phyloP scores from a whole-genome alignment of 2,888 invertebrate genomes.

The Cyrtodaria siliqua region DNA sequence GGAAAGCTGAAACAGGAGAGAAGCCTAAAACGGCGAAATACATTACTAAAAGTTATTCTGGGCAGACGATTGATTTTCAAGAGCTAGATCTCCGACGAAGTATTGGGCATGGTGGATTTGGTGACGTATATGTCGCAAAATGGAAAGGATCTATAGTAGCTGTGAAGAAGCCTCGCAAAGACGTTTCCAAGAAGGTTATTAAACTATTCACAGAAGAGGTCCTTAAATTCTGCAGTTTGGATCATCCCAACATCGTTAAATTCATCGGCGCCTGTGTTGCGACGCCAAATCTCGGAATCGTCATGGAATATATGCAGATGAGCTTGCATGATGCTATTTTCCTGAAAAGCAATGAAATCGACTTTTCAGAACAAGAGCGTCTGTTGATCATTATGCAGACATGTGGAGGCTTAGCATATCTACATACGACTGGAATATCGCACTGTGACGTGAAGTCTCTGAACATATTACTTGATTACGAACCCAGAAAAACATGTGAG shows the following conservation, averaged over 20 bases:
- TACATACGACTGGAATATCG: conserved; percentile 58
- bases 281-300: conserved; percentile 54
- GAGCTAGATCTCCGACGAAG: conserved; percentile 38
- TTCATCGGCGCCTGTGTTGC: conserved; percentile 55
- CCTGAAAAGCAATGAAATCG: conserved; percentile 38
- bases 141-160: conserved; percentile 58
- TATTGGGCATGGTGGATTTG: conserved; percentile 61
- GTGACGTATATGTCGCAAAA: conserved; percentile 51
- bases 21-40: too few relatives aligned
- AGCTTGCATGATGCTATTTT: conserved; percentile 58
- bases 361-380: conserved; percentile 44
- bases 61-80: conserved; percentile 21
- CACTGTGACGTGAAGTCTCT: conserved; percentile 66
- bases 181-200: conserved; percentile 34
- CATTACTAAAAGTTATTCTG: too few relatives aligned
- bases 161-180: conserved; percentile 53
- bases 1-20: too few relatives aligned
- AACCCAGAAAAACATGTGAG: conserved; percentile 12
- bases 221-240: conserved; percentile 38
- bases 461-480: conserved; percentile 59
- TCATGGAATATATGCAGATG: conserved; percentile 64
- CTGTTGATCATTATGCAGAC: conserved; percentile 53
- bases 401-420: conserved; percentile 47
- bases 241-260: conserved; percentile 57
- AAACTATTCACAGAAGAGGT: conserved; percentile 51